phyloP scores from a whole-genome alignment of 2,797 vertebrate genomes.

The Pogoniulus pusillus region DNA sequence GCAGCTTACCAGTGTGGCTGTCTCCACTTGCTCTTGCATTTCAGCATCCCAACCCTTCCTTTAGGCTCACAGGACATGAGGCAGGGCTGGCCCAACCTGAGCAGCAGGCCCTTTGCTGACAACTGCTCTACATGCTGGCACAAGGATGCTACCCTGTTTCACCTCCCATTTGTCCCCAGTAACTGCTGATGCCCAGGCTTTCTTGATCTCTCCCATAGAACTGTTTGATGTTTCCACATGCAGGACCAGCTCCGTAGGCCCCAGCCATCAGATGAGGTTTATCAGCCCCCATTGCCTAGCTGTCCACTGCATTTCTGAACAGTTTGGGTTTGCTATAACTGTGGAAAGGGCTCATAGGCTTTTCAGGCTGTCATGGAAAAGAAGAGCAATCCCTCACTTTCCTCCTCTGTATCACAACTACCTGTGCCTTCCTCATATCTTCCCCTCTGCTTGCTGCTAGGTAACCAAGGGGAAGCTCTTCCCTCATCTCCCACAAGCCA shows the following conservation, averaged over 20 bases:
- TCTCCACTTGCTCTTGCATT: neutral
- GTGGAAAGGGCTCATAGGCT: neutral
- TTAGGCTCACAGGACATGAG: neutral
- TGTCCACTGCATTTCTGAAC: neutral
- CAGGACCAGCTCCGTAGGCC: neutral
- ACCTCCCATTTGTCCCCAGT: rapidly evolving
- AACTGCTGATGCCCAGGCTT: neutral
- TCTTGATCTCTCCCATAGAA: neutral
- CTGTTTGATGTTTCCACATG: rapidly evolving
- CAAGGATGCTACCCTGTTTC: neutral
- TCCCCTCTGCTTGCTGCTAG: neutral
- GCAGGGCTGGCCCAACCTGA: rapidly evolving
- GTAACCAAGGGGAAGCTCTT: neutral
- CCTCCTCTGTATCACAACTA: neutral
- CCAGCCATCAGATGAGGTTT: neutral
- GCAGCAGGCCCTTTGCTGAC: rapidly evolving
- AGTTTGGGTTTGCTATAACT: neutral
- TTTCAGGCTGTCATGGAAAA: neutral
- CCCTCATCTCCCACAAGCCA: neutral
- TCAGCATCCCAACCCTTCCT: neutral
- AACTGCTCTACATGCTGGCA: neutral
- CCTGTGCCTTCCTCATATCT: neutral
- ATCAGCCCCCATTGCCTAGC: neutral
- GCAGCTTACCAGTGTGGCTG: neutral
- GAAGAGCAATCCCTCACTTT: neutral